Evolutionary conservation across 1,140 invertebrate genomes (phyloP).

Genomic region (Cotesia chilonis): DNA sequence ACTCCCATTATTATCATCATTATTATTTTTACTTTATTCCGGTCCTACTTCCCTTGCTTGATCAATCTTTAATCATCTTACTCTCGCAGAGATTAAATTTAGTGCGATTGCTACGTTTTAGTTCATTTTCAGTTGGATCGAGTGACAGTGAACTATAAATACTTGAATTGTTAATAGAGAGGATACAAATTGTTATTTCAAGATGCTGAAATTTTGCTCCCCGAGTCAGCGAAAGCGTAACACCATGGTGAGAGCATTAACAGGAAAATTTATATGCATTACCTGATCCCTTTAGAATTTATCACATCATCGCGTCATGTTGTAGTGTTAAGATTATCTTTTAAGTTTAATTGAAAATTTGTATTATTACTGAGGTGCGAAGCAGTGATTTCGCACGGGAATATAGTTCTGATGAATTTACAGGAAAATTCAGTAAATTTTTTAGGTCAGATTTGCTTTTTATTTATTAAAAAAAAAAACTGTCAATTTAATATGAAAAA

Average conservation of each 20-base stretch:
- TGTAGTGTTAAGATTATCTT: conserved; percentile 33
- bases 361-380: no score
- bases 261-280: conserved; percentile 28
- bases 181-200: conserved; percentile 33
- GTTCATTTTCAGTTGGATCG: no score
- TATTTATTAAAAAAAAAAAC: no score
- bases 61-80: no score
- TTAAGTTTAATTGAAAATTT: conserved; percentile 31
- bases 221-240: conserved; percentile 69
- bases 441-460: no score
- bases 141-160: neutral
- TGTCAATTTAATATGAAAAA: no score
- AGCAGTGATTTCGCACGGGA: neutral
- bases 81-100: no score
- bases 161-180: neutral
- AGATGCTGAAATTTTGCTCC: conserved; percentile 76
- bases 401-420: neutral
- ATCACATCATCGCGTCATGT: conserved; percentile 15
- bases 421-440: no score
- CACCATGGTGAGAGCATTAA: conserved; percentile 64
- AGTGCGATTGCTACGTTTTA: no score
- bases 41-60: no score
- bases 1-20: no score
- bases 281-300: conserved; percentile 14
- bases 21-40: no score